Base-by-base conservation (phyloP, 2,888 invertebrate species). In the Dromius quadrimaculatus region DNA sequence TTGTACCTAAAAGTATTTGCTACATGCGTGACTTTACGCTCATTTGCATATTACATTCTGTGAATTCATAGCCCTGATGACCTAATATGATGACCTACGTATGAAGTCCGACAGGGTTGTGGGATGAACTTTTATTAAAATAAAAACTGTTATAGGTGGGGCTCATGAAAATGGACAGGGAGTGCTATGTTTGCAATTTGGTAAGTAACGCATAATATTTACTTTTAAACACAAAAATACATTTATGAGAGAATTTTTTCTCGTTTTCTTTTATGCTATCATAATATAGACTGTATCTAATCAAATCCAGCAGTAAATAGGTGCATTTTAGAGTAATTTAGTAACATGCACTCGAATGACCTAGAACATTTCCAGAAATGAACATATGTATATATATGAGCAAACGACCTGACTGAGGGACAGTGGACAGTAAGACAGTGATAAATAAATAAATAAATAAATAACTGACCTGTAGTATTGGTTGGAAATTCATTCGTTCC, bases 401-500 rank as follows among this genome's bases (percentile, higher is more conserved):
- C n/a, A n/a, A n/a, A n/a, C n/a, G n/a, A n/a, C n/a, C n/a, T n/a
- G n/a, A n/a, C n/a, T n/a, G n/a, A n/a, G n/a, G n/a, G n/a, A n/a
- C n/a, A n/a, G n/a, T n/a, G n/a, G n/a, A n/a, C n/a, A n/a, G n/a
- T n/a, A n/a, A n/a, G n/a, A n/a, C n/a, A n/a, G n/a, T n/a, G n/a
- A n/a, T n/a, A n/a, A n/a, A n/a, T n/a, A n/a, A n/a, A n/a, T n/a
- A n/a, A n/a, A n/a, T n/a, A n/a, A n/a, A n/a, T n/a, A n/a, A n/a
- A n/a, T n/a, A n/a, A n/a, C 64, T 72, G 73, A 81, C 81, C 81
- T 74, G 72, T 75, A 0, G 85, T 78, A 28, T 80, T 62, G 0
- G 76, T 79, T 0, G 86, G 83, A 79, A 87, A 88, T 9, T 75
- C 28, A 38, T 83, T 85, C 6, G 76, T 81, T 1, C 83, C 81